Evolutionary conservation across 2,888 invertebrate genomes (phyloP).

Genomic region (Leucophenga maculata): DNA sequence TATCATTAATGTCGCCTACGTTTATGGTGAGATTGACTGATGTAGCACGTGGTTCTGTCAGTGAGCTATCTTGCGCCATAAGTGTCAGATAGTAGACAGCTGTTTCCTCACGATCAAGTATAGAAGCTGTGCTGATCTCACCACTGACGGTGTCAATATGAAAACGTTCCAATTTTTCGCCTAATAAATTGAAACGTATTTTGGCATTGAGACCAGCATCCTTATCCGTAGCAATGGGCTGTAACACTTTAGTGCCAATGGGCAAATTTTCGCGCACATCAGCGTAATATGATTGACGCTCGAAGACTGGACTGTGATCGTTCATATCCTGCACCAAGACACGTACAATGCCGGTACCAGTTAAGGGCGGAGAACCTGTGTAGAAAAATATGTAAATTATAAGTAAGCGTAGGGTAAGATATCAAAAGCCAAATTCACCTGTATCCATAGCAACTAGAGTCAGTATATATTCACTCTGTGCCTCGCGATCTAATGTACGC

Average conservation of each 20-base stretch:
- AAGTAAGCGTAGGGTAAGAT: not conserved
- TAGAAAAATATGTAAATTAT: not conserved
- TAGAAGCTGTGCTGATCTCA: conserved; percentile 80
- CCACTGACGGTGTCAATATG: conserved; percentile 85
- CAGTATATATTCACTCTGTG: conserved; percentile 86
- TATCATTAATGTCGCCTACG: conserved; percentile 89
- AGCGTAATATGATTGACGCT: conserved; percentile 84
- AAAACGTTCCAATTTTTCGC: conserved; percentile 87
- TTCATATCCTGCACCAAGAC: conserved; percentile 95
- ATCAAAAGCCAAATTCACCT: conserved; percentile 76
- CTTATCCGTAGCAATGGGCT: conserved; percentile 85
- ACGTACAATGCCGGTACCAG: conserved; percentile 91
- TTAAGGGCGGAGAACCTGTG: conserved; percentile 90
- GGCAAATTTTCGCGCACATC: conserved; percentile 87
- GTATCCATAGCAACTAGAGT: conserved; percentile 95
- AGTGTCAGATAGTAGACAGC: conserved; percentile 85
- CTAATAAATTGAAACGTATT: conserved; percentile 87
- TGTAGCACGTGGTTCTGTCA: conserved; percentile 86
- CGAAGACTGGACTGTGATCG: conserved; percentile 92
- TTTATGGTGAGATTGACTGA: conserved; percentile 87
- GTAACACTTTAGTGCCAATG: conserved; percentile 83
- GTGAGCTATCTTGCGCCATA: conserved; percentile 90
- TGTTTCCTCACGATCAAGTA: conserved; percentile 86
- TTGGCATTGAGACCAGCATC: conserved; percentile 89
- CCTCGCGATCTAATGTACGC: conserved; percentile 87